Percentiles rank a stretch among this genome's conserved stretches.
Conservation (phyloP, 2,797 vertebrate genomes). For the Scolopax bukidnonensis region DNA sequence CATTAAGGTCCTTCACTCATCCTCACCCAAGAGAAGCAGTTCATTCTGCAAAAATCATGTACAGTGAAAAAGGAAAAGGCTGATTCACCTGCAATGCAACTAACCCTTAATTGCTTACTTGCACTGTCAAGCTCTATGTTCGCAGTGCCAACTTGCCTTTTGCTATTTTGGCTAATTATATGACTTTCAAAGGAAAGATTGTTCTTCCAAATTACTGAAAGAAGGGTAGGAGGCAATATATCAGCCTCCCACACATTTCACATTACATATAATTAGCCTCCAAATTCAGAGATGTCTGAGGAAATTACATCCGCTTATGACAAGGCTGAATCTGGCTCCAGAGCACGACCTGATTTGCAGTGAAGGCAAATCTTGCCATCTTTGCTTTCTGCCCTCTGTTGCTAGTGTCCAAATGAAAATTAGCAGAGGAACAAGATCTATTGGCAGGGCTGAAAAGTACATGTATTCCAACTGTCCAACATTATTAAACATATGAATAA, state of each 20-base stretch:
- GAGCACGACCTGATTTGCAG: background rate
- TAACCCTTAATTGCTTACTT: conserved; percentile 8
- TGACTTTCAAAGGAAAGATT: background rate
- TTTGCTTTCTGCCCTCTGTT: background rate
- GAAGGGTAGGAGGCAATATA: background rate
- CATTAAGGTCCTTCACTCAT: background rate
- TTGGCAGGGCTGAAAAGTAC: background rate
- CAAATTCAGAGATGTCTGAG: background rate
- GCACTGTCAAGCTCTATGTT: background rate
- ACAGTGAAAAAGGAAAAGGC: background rate
- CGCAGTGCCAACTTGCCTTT: background rate
- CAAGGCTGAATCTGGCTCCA: background rate
- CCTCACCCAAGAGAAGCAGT: background rate
- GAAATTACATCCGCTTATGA: background rate
- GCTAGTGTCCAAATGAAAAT: background rate
- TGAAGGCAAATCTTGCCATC: background rate
- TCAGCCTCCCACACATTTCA: background rate
- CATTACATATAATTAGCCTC: background rate
- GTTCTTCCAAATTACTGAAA: background rate
- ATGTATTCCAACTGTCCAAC: background rate
- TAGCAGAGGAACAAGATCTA: background rate
- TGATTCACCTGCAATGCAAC: conserved; percentile 36
- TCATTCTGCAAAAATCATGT: background rate
- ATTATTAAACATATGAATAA: background rate
- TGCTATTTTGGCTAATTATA: conserved; percentile 13